These are phyloP conservation scores for Tachyglossus aculeatus DNA, from an alignment of 2,797 vertebrate species.

Conservation along the genomic window DNA sequence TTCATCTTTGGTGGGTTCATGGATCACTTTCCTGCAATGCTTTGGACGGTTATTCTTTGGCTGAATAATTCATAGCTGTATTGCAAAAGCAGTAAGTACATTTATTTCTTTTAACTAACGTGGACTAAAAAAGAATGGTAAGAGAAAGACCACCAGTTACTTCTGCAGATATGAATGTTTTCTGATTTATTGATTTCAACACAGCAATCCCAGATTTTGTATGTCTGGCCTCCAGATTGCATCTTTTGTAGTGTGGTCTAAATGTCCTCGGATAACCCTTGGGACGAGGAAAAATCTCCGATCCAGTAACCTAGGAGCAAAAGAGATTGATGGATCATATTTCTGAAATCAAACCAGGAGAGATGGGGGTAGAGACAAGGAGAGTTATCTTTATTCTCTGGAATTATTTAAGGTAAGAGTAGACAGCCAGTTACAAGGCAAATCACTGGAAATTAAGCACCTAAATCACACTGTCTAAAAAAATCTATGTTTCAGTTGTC, in stretches of 20 bases:
- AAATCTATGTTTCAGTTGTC: too few relatives aligned
- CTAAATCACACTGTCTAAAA: too few relatives aligned
- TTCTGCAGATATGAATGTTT: not conserved
- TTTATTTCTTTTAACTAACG: constrained; percentile 39
- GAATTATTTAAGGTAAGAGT: too few relatives aligned
- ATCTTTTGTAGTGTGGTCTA: not conserved
- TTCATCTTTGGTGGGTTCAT: constrained; percentile 46
- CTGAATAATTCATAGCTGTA: constrained; percentile 62
- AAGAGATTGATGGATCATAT: not conserved
- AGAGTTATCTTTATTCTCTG: too few relatives aligned
- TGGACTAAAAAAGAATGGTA: not conserved
- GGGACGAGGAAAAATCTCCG: not conserved
- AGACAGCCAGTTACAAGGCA: too few relatives aligned
- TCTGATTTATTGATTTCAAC: not conserved
- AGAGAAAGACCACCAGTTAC: not conserved
- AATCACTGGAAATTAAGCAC: too few relatives aligned
- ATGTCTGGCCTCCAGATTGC: too few relatives aligned
- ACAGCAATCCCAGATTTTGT: not conserved
- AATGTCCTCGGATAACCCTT: not conserved
- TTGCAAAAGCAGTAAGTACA: constrained; percentile 38
- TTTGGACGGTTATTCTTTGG: constrained; percentile 47
- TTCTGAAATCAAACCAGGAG: not conserved
- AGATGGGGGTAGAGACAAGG: too few relatives aligned
- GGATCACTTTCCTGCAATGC: constrained; percentile 36
- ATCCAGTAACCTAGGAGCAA: not conserved